Evolutionary conservation across 2,797 vertebrate species (phyloP), one percentile per base, ranked within the genome.

Genomic region (Pangasius krempfi): DNA sequence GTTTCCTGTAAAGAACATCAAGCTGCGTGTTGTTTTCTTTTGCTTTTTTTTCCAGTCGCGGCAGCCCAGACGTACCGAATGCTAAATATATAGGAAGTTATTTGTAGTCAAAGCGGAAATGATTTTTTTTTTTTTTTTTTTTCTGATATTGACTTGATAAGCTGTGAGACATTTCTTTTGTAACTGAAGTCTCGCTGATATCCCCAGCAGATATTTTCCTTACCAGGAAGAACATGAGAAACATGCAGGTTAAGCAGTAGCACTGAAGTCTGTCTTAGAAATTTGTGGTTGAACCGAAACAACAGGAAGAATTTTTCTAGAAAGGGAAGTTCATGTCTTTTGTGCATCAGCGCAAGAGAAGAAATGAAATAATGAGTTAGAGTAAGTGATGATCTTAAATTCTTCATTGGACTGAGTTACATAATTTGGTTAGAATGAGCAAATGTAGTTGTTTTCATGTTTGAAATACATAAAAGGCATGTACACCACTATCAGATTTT

Each of bases 161-260:
- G 1, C 5, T 60, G 2, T 82, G 4, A 12, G 30, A 81, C 25
- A 44, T 18, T 64, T 47, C 3, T 30, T 66, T 47, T 20, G 7
- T 47, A 8, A 50, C 8, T 30, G 56, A 60, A 13, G 4, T 50
- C 6, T 62, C 25, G 50, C 44, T 78, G 76, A 95, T 95, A 94
- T 93, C 90, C 13, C 27, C 33, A 60, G 20, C 52, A 64, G 68
- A 89, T 58, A 83, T 84, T 85, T 89, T 78, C 7, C 54, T 89
- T 88, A 91, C 89, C 83, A 89, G n/a, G 86, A 93, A 92, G 44
- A 93, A 86, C 84, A 47, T 90, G 18, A 92, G 2, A 90, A 94
- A 92, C 62, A 18, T 72, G 44, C 86, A 93, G 92, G 93, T 93
- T 96, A 93, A 93, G 94, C 4, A 54, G 72, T 73, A 62, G 2